phyloP scores from a whole-genome alignment of 2,113 vertebrate species.

The Amblyopsis rosae region DNA sequence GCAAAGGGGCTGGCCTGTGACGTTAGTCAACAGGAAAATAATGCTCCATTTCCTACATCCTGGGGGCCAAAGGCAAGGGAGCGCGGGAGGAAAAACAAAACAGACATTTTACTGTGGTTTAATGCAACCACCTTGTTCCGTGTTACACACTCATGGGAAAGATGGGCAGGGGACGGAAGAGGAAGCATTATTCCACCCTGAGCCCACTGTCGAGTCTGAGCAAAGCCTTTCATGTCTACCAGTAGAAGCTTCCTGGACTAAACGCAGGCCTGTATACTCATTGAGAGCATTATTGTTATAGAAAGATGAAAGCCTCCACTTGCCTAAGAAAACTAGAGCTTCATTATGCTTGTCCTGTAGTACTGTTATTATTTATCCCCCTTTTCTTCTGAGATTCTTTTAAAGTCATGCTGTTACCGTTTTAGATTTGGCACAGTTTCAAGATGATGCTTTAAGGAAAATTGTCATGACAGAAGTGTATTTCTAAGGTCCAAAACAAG shows the following conservation, averaged over 20 bases:
- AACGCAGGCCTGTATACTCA: slow-evolving; percentile 65
- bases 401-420: slow-evolving; percentile 72
- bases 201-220: slow-evolving; percentile 49
- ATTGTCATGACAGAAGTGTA: slow-evolving; percentile 66
- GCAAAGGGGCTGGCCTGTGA: slow-evolving; percentile 80
- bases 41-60: slow-evolving; percentile 80
- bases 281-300: slow-evolving; percentile 76
- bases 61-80: slow-evolving; percentile 68
- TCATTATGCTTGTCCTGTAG: slow-evolving; percentile 74
- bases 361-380: slow-evolving; percentile 77
- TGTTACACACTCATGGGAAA: slow-evolving; percentile 37
- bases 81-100: slow-evolving; percentile 39
- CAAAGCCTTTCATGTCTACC: slow-evolving; percentile 73
- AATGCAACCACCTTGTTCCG: slow-evolving; percentile 46
- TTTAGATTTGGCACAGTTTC: slow-evolving; percentile 75
- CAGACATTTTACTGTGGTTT: slow-evolving; percentile 62
- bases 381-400: slow-evolving; percentile 75
- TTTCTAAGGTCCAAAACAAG: slow-evolving; percentile 72
- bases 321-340: slow-evolving; percentile 70
- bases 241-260: slow-evolving; percentile 69
- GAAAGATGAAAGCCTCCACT: slow-evolving; percentile 76
- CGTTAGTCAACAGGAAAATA: slow-evolving; percentile 73
- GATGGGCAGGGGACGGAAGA: slow-evolving; percentile 37
- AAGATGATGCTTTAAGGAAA: slow-evolving; percentile 72
- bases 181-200: slow-evolving; percentile 57